Percentiles rank a stretch among this genome's conserved stretches.
Conservation (phyloP, 1,140 invertebrate genomes). For the Spodoptera frugiperda region DNA sequence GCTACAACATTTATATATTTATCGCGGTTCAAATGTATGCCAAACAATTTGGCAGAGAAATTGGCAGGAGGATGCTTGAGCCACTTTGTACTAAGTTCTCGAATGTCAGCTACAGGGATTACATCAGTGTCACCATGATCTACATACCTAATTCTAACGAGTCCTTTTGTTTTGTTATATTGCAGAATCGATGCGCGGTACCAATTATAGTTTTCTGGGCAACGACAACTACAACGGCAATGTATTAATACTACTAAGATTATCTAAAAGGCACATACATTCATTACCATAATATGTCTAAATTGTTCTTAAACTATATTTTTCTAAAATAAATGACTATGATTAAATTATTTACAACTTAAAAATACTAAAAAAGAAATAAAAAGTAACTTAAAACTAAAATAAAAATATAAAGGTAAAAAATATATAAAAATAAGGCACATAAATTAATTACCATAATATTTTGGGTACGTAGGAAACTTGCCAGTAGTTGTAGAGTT, state of each 20-base stretch:
- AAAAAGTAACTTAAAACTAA: too few species aligned
- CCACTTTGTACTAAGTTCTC: slow-evolving; percentile 72
- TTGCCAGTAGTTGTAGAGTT: slow-evolving; percentile 46
- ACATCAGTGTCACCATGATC: slow-evolving; percentile 78
- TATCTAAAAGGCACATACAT: too few species aligned
- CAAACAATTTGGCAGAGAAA: slow-evolving; percentile 66
- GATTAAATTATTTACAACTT: too few species aligned
- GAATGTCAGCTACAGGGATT: slow-evolving; percentile 64
- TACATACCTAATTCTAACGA: slow-evolving; percentile 76
- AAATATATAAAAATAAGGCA: too few species aligned
- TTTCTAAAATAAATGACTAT: too few species aligned
- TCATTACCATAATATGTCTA: too few species aligned
- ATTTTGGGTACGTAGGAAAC: slow-evolving; percentile 60
- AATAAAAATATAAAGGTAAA: too few species aligned
- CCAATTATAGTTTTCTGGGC: slow-evolving; percentile 71
- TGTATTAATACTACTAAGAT: slow-evolving; percentile 63
- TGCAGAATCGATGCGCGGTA: slow-evolving; percentile 74
- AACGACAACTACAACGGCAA: slow-evolving; percentile 69
- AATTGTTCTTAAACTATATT: too few species aligned
- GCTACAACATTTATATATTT: slow-evolving; percentile 51
- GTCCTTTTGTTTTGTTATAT: slow-evolving; percentile 67
- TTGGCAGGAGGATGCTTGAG: slow-evolving; percentile 63
- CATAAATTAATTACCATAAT: slow-evolving; percentile 58
- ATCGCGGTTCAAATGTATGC: slow-evolving; percentile 63
- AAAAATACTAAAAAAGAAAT: too few species aligned